These are phyloP conservation scores for Asobara japonica DNA, from an alignment of 1,140 invertebrate genomes.

Conservation along the genomic window DNA sequence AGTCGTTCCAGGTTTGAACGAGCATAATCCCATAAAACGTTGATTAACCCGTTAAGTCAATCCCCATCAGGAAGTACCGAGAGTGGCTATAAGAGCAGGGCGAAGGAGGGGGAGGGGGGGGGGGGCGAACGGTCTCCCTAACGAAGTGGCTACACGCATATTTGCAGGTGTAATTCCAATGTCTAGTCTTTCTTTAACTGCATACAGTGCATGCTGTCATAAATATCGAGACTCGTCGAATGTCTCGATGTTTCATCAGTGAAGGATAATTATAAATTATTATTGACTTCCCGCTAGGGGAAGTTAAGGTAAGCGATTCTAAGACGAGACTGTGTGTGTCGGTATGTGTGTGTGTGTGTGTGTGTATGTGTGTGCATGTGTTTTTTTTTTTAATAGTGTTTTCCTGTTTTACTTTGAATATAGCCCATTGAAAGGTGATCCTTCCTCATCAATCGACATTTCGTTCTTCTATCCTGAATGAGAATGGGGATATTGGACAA, in stretches of 20 bases:
- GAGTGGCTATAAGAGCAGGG: no score
- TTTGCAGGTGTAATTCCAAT: conserved; percentile 11
- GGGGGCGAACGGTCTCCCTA: conserved; percentile 41
- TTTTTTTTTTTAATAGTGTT: no score
- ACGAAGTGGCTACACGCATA: conserved; percentile 15
- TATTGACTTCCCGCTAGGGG: no score
- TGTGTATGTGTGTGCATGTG: no score
- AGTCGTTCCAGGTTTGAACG: conserved; percentile 15
- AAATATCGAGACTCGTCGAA: neutral
- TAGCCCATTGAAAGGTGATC: neutral
- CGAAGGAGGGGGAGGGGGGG: neutral
- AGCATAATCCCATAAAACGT: conserved; percentile 30
- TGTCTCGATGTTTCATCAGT: neutral
- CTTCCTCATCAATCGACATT: neutral
- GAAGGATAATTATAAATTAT: neutral
- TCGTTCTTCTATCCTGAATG: neutral
- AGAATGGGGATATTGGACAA: neutral
- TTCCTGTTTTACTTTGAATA: neutral
- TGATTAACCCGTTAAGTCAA: conserved; percentile 31
- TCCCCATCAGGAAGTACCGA: conserved; percentile 16
- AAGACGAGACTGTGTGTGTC: no score
- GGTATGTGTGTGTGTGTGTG: no score
- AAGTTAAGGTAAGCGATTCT: no score
- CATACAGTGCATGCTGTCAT: neutral
- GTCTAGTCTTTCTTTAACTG: neutral